Evolutionary conservation across 2,888 invertebrate species (phyloP).

Genomic region (Philereme vetulata): DNA sequence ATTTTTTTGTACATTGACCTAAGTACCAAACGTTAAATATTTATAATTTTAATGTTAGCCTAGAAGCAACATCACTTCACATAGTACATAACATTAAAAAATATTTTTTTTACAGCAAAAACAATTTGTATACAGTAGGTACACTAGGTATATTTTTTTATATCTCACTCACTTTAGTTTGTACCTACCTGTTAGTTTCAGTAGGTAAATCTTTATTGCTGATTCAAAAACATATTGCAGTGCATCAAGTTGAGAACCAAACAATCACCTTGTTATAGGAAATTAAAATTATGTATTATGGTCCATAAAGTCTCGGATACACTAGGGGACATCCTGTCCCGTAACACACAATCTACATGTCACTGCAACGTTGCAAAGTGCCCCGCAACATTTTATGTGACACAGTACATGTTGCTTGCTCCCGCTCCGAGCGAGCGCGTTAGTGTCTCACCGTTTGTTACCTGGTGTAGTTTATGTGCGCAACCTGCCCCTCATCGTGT

Average conservation of each 20-base stretch:
- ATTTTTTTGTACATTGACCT: conserved; percentile 71
- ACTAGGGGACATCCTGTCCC: no score
- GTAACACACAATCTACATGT: no score
- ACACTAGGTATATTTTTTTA: conserved; percentile 10
- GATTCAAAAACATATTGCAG: not conserved
- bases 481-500: no score
- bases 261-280: conserved; percentile 4
- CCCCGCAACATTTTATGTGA: no score
- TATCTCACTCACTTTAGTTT: conserved; percentile 23
- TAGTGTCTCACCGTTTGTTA: no score
- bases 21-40: conserved; percentile 67
- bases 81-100: conserved; percentile 24
- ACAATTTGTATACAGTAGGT: conserved; percentile 23
- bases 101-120: conserved; percentile 22
- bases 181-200: conserved; percentile 5
- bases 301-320: not conserved
- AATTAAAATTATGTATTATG: conserved; percentile 23
- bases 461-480: no score
- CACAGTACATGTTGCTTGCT: no score
- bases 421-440: no score
- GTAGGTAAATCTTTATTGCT: conserved; percentile 11
- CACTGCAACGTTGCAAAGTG: no score
- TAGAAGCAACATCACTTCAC: conserved; percentile 53
- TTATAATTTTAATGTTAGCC: conserved; percentile 54
- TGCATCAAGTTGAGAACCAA: not conserved